phyloP scores from a whole-genome alignment of 30 jellyfish, hydroid and myxozoan genomes.

The Morbakka virulenta region DNA sequence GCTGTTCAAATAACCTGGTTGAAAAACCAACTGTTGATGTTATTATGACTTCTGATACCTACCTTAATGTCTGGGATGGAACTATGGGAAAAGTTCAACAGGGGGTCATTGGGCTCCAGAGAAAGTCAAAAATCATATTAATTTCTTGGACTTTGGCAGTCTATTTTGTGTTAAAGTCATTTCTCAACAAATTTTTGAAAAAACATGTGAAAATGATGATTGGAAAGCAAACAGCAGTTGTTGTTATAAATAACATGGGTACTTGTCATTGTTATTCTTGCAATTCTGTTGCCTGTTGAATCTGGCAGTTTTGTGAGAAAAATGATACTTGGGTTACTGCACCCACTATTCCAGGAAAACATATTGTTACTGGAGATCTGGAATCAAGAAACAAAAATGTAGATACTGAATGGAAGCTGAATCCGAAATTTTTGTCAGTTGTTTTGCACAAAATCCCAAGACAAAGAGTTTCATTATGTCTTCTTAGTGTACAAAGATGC shows the following conservation, averaged over 20 bases:
- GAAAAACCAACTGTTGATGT: background rate
- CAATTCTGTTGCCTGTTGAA: conserved; percentile 7
- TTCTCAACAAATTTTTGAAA: background rate
- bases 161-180: conserved; percentile 21
- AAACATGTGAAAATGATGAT: conserved; percentile 31
- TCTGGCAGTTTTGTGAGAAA: conserved; percentile 33
- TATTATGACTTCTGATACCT: conserved; percentile 18
- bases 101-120: conserved; percentile 54
- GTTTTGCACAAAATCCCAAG: too few species aligned
- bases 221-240: conserved; percentile 47
- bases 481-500: too few species aligned
- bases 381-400: too few species aligned
- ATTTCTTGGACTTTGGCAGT: conserved; percentile 35
- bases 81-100: conserved; percentile 16
- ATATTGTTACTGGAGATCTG: too few species aligned
- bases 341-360: conserved; percentile 51
- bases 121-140: conserved; percentile 24
- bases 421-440: too few species aligned
- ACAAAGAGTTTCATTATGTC: too few species aligned
- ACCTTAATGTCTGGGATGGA: background rate
- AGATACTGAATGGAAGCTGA: too few species aligned
- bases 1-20: too few species aligned
- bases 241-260: conserved; percentile 53
- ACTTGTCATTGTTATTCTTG: conserved; percentile 29
- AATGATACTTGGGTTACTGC: conserved; percentile 31